A percentile compares a stretch with the other conserved stretches of the same genome.
These are phyloP conservation scores for Pseudorectes ferrugineus DNA, from an alignment of 2,113 vertebrate species.

Conservation along the genomic window DNA sequence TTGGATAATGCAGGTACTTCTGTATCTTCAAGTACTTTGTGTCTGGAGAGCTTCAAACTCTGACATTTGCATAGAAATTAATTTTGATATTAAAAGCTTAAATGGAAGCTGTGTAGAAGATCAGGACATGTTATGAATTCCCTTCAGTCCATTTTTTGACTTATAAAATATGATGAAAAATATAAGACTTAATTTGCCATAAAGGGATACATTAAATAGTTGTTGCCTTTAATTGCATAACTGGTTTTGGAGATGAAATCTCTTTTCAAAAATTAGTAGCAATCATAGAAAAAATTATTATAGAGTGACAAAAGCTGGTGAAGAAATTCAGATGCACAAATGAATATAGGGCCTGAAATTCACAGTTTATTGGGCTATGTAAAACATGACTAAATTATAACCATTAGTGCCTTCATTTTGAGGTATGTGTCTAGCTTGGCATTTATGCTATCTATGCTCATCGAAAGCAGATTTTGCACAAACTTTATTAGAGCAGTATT, in stretches of 20 bases:
- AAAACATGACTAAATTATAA: background rate
- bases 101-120: background rate
- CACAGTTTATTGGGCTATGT: background rate
- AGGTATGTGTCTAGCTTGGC: background rate
- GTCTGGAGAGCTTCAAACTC: background rate
- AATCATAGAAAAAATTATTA: background rate
- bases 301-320: background rate
- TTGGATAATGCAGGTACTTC: background rate
- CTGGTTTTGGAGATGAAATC: background rate
- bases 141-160: background rate
- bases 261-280: background rate
- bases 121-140: background rate
- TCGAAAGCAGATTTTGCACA: fast-evolving
- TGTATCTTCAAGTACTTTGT: background rate
- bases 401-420: background rate
- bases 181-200: background rate
- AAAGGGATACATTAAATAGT: background rate
- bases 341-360: background rate
- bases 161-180: background rate
- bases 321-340: background rate
- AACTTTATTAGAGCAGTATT: background rate
- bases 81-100: background rate
- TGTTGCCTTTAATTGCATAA: background rate
- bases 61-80: background rate
- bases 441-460: background rate